Percentiles rank a stretch among this genome's conserved stretches.
Evolutionary conservation across 2,113 vertebrate species (phyloP).

Genomic region (Bombycilla garrulus): DNA sequence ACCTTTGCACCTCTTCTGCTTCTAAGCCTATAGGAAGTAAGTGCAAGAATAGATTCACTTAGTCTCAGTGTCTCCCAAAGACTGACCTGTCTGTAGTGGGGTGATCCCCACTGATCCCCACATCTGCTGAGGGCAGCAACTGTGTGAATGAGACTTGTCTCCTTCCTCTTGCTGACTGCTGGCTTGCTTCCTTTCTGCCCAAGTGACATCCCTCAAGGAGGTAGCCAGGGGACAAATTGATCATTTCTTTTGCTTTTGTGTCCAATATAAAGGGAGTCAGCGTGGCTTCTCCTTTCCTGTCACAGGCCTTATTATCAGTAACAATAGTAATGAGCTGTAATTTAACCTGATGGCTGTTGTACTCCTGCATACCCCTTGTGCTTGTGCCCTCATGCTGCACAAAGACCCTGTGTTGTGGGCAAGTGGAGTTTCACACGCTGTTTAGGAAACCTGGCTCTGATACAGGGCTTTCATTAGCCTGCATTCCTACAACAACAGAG

Average conservation of each 20-base stretch:
- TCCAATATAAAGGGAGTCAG: neutral
- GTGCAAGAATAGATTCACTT: neutral
- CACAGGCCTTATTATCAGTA: neutral
- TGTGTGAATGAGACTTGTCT: neutral
- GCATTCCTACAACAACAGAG: neutral
- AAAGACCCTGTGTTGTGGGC: neutral
- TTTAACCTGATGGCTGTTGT: neutral
- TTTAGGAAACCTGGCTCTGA: neutral
- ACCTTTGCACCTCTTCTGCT: neutral
- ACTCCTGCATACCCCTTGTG: neutral
- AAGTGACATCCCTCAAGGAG: neutral
- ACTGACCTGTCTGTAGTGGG: neutral
- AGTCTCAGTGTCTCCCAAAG: neutral
- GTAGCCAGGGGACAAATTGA: conserved; percentile 20
- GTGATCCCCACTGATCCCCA: neutral
- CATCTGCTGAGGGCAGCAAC: neutral
- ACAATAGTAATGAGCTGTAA: conserved; percentile 19
- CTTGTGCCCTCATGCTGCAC: neutral
- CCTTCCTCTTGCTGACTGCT: neutral
- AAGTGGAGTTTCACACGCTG: neutral
- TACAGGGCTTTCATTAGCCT: neutral
- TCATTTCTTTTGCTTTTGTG: conserved; percentile 29
- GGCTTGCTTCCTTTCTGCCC: neutral
- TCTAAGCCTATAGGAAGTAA: neutral
- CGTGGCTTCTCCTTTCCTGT: neutral